phyloP scores from a whole-genome alignment of 1,140 invertebrate species.

The Lamellibrachia luymesi region DNA sequence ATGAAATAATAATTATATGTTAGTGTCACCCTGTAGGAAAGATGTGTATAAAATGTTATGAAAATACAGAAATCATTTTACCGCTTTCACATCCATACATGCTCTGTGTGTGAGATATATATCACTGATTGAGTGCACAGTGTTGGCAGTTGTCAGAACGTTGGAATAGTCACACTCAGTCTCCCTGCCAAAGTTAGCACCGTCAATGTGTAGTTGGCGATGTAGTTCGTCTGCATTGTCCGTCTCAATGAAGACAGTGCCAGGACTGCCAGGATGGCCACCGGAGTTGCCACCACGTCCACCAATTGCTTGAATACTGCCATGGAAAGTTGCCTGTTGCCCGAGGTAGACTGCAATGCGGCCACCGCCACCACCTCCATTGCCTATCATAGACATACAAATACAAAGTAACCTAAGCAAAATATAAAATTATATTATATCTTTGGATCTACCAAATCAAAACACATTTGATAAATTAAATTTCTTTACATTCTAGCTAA shows the following conservation, averaged over 20 bases:
- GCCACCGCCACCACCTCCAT: slow-evolving; percentile 43
- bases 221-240: slow-evolving; percentile 28
- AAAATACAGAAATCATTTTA: background rate
- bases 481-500: no score
- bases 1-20: no score
- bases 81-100: background rate
- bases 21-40: no score
- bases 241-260: slow-evolving; percentile 37
- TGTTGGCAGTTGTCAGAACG: background rate
- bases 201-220: slow-evolving; percentile 34
- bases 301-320: background rate
- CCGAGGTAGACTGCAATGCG: slow-evolving; percentile 34
- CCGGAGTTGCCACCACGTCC: background rate
- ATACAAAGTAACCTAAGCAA: background rate
- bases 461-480: no score
- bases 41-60: background rate
- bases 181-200: background rate
- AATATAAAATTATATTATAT: background rate
- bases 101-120: background rate
- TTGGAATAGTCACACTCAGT: background rate
- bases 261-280: slow-evolving; percentile 35
- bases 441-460: no score
- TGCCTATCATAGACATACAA: slow-evolving; percentile 20
- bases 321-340: slow-evolving; percentile 26
- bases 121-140: background rate